phyloP scores from a whole-genome alignment of 2,888 invertebrate genomes.

The Pediacus dermestoides region DNA sequence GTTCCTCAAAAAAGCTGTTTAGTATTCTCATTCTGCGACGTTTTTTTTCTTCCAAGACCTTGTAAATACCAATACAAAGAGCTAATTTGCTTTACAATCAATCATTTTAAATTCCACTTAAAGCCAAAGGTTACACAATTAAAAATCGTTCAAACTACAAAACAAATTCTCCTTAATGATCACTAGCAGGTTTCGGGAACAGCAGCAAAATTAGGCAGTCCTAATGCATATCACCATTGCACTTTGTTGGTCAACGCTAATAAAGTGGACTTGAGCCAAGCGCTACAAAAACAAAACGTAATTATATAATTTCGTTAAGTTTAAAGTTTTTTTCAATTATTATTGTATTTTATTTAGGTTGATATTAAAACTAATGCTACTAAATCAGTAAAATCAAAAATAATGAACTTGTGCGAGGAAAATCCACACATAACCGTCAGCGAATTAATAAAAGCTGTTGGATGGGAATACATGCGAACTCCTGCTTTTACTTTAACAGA shows the following conservation, averaged over 20 bases:
- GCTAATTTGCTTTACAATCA: too few relatives aligned
- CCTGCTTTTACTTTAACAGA: conserved; percentile 64
- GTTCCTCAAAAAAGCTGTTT: too few relatives aligned
- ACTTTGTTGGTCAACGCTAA: conserved; percentile 88
- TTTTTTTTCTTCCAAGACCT: too few relatives aligned
- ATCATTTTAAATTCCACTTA: too few relatives aligned
- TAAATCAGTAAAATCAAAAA: conserved; percentile 73
- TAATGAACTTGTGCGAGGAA: conserved; percentile 78
- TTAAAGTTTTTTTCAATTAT: neutral
- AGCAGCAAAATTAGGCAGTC: conserved; percentile 84
- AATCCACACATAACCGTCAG: conserved; percentile 68
- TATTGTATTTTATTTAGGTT: conserved; percentile 53
- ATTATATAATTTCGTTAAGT: conserved; percentile 35
- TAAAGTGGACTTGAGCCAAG: conserved; percentile 67
- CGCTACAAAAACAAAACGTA: conserved; percentile 74
- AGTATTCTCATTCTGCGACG: too few relatives aligned
- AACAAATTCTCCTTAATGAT: conserved; percentile 33
- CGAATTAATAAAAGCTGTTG: conserved; percentile 72
- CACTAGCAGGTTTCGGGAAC: conserved; percentile 84
- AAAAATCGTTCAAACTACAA: too few relatives aligned
- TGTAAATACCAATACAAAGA: too few relatives aligned
- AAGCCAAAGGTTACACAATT: too few relatives aligned
- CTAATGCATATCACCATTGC: conserved; percentile 95
- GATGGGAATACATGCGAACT: conserved; percentile 79
- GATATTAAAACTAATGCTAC: conserved; percentile 85